Percentiles rank a stretch among this genome's conserved stretches.
phyloP scores from a whole-genome alignment of 2,113 vertebrate genomes.

The Anguilla japonica region DNA sequence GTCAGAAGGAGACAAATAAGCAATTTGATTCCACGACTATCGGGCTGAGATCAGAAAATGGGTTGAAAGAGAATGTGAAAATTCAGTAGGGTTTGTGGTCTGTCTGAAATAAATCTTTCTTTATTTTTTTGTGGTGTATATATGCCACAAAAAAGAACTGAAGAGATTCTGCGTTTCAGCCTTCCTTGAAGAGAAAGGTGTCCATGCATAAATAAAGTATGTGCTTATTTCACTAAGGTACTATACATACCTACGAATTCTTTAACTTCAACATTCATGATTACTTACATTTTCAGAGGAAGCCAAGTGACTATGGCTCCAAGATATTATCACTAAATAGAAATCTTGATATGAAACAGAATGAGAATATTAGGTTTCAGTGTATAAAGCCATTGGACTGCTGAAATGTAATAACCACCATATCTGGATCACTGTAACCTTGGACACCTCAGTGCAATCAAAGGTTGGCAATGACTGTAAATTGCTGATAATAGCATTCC shows the following conservation, averaged over 20 bases:
- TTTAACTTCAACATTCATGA: too few relatives aligned
- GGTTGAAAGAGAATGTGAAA: neutral
- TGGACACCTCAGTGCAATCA: slow-evolving; percentile 3
- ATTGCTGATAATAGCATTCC: neutral
- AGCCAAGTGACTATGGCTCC: neutral
- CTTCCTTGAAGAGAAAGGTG: too few relatives aligned
- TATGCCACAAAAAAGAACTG: too few relatives aligned
- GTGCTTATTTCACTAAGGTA: too few relatives aligned
- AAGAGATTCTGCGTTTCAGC: too few relatives aligned
- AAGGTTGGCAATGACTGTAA: neutral
- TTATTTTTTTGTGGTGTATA: neutral
- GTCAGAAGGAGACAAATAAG: neutral
- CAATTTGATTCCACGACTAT: neutral
- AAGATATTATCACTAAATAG: neutral
- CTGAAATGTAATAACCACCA: neutral
- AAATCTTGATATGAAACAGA: neutral
- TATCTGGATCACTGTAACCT: slow-evolving; percentile 2
- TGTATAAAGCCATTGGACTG: neutral
- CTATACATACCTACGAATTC: too few relatives aligned
- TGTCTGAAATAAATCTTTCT: neutral
- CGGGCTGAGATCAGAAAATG: neutral
- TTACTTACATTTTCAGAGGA: too few relatives aligned
- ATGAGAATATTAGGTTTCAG: slow-evolving; percentile 1
- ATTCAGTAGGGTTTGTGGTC: neutral
- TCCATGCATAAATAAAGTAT: too few relatives aligned